Percentiles rank a stretch among this genome's conserved stretches.
These are phyloP conservation scores for Theonella swinhoei DNA, from an alignment of 37 sponge, comb jelly and placozoan genomes.

Conservation along the genomic window DNA sequence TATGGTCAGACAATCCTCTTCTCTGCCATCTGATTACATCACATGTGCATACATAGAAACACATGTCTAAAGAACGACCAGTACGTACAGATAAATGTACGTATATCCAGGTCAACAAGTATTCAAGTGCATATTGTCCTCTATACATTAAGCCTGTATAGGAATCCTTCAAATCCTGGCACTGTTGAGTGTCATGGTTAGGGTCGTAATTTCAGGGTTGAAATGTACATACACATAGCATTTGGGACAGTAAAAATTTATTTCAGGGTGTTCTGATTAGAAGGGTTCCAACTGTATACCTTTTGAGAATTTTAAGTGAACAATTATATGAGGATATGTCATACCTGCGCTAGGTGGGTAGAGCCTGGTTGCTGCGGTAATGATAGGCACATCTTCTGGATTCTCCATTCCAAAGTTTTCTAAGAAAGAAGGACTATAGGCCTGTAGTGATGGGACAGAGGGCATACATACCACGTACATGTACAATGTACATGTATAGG, in stretches of 20 bases:
- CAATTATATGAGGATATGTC: neutral
- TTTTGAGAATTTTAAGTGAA: no score
- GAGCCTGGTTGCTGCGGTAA: constrained; percentile 14
- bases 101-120: no score
- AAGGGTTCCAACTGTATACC: no score
- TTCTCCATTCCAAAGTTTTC: constrained; percentile 37
- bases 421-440: constrained; percentile 17
- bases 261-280: neutral
- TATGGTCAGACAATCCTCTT: constrained; percentile 14
- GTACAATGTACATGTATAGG: neutral
- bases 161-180: no score
- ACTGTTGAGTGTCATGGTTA: no score
- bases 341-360: constrained; percentile 16
- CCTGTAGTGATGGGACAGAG: neutral
- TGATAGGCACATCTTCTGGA: constrained; percentile 21
- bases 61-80: no score
- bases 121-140: no score
- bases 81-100: no score
- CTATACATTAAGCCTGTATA: no score
- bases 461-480: neutral
- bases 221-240: neutral
- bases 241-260: neutral
- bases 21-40: neutral
- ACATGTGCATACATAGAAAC: no score
- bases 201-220: no score